These are phyloP conservation scores for Pygoscelis antarcticus DNA, from an alignment of 2,113 vertebrate species.

Conservation along the genomic window DNA sequence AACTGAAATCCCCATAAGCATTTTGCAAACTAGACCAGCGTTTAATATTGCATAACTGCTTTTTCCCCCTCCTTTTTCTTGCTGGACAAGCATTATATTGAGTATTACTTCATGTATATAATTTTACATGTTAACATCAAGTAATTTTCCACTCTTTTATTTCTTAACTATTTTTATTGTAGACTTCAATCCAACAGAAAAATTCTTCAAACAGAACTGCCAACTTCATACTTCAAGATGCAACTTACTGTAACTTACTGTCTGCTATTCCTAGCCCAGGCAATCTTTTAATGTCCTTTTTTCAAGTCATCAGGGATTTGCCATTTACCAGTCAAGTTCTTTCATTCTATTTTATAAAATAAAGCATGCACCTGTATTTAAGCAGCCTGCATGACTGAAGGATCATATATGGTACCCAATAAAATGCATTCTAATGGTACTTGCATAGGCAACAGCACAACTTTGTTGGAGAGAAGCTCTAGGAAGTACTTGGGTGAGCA, in stretches of 20 bases:
- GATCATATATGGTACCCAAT: background rate
- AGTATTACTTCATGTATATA: background rate
- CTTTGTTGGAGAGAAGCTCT: background rate
- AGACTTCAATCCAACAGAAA: background rate
- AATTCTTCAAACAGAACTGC: background rate
- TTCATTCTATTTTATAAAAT: background rate
- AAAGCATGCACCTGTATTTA: background rate
- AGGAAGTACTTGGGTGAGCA: background rate
- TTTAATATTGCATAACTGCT: background rate
- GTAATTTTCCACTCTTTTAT: background rate
- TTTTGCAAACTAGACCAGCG: background rate
- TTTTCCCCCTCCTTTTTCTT: background rate
- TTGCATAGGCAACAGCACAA: background rate
- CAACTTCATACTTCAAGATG: background rate
- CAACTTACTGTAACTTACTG: background rate
- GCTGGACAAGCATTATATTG: background rate
- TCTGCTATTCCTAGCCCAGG: background rate
- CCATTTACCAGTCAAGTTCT: background rate
- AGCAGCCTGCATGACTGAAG: background rate
- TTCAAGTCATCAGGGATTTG: background rate
- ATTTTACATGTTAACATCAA: background rate
- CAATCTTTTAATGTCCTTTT: background rate
- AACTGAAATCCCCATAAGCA: background rate
- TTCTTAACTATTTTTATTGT: background rate
- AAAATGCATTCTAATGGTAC: background rate